Base-by-base conservation (phyloP, 2,113 vertebrate species). In the Hippocampus mohnikei region DNA sequence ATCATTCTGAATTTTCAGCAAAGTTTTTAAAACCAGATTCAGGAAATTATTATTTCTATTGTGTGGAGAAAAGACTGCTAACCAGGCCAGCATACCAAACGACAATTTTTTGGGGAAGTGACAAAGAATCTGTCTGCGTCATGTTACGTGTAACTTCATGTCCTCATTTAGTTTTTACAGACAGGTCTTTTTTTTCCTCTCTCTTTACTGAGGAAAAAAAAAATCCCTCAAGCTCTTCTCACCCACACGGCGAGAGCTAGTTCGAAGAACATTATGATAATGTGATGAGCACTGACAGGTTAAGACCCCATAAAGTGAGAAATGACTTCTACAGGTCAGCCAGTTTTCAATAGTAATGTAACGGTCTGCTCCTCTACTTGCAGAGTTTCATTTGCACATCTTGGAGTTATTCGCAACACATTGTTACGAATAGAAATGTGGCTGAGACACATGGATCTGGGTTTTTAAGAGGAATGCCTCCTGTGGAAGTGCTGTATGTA, bases 221-320 rank as follows among this genome's bases (percentile, higher is more conserved):
- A 79, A 77, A 74, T 82, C 79, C 74, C 85, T 75, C 42, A 33
- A 83, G 80, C 67, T 58, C 56, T 21, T 18, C 27, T 48, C 82
- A 80, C 85, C 80, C 77, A 81, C 78, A 66, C 77, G 81, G 71
- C 10, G 21, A 66, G 75, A 83, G 80, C 48, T 81, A 76, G 80
- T 74, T 74, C 81, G 82, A 60, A 81, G 76, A 68, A 77, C 72
- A 71, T 80, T 77, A 67, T 85, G 77, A 79, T 79, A 81, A 78
- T 80, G 77, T 74, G 75, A 79, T 85, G 79, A 85, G 77, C 79
- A 75, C 55, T 76, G 75, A 76, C 79, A 83, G 72, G 77, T 71
- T 64, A 82, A 84, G 76, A 80, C 66, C 60, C 66, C 67, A 58
- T 78, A 46, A 76, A 67, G 80, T 78, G 63, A 78, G 77, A 82